Evolutionary conservation across 2,888 invertebrate species (phyloP).

Genomic region (Drosophila setosimentum): DNA sequence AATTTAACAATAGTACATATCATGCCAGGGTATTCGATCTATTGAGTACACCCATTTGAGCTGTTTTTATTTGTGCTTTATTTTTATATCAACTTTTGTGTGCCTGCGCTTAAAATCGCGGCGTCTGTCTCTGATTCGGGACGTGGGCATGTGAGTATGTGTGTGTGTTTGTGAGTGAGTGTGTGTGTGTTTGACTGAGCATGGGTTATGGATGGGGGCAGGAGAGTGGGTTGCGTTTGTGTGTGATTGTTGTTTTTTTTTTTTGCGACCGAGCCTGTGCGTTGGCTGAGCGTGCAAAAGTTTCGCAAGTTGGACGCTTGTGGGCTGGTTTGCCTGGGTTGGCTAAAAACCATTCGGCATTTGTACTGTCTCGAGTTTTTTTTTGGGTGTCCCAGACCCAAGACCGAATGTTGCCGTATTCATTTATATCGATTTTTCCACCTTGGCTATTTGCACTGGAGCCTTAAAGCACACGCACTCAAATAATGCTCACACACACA

Average conservation of each 20-base stretch:
- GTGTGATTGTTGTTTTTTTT: conserved; percentile 30
- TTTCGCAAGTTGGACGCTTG: conserved; percentile 67
- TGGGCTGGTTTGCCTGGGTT: conserved; percentile 33
- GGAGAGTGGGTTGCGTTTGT: conserved; percentile 4
- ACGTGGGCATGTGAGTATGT: conserved; percentile 26
- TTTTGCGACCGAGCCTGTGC: conserved; percentile 28
- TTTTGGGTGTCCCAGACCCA: conserved; percentile 46
- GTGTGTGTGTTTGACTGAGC: conserved; percentile 7
- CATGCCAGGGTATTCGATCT: conserved; percentile 27
- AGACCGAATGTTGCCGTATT: conserved; percentile 74
- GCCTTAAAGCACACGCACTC: conserved; percentile 50
- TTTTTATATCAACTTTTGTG: conserved; percentile 69
- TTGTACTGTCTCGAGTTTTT: conserved; percentile 60
- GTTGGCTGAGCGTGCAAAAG: conserved; percentile 70
- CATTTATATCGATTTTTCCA: conserved; percentile 78
- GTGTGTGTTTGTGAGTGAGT: conserved; percentile 16
- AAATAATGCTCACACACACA: conserved; percentile 23
- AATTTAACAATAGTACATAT: background rate
- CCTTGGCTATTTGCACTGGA: conserved; percentile 69
- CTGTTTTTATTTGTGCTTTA: conserved; percentile 51
- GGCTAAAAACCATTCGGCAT: conserved; percentile 61
- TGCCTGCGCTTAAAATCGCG: conserved; percentile 75
- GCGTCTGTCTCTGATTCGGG: conserved; percentile 57
- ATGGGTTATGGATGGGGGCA: conserved; percentile 6
- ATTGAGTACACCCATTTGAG: conserved; percentile 25